Conservation (phyloP, 2,797 vertebrate species). For the Podargus strigoides region DNA sequence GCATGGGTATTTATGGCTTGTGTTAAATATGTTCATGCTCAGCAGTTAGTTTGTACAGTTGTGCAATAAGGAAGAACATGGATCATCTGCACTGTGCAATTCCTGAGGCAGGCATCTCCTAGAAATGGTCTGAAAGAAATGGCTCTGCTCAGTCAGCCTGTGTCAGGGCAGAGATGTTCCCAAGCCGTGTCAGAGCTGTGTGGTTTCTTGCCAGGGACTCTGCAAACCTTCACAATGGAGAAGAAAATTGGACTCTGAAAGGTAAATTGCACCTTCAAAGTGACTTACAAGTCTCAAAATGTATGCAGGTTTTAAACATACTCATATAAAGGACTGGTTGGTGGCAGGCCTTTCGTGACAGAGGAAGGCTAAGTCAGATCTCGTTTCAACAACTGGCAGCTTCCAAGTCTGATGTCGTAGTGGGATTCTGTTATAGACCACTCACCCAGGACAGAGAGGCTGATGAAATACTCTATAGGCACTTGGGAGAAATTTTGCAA, state of each 20-base stretch:
- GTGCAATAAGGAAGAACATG: not conserved
- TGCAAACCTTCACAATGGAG: not conserved
- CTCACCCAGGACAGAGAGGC: no score
- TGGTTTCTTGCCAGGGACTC: not conserved
- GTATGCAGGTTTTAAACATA: not conserved
- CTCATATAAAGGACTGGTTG: not conserved
- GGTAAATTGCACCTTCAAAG: not conserved
- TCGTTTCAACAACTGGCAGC: not conserved
- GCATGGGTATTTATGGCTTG: not conserved
- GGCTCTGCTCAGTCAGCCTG: not conserved
- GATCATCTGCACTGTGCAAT: not conserved
- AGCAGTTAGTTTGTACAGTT: not conserved
- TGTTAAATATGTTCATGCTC: not conserved
- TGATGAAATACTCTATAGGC: no score
- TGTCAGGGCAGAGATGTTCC: not conserved
- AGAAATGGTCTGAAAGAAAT: not conserved
- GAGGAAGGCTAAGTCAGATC: not conserved
- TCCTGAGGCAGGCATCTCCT: not conserved
- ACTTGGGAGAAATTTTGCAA: no score
- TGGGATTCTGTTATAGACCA: no score
- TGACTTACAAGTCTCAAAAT: not conserved
- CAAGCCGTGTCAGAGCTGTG: not conserved
- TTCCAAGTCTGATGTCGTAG: no score
- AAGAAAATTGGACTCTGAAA: not conserved
- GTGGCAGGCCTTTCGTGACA: not conserved